Evolutionary conservation across 2,113 vertebrate genomes (phyloP).

Genomic region (Neopipo cinnamomea): DNA sequence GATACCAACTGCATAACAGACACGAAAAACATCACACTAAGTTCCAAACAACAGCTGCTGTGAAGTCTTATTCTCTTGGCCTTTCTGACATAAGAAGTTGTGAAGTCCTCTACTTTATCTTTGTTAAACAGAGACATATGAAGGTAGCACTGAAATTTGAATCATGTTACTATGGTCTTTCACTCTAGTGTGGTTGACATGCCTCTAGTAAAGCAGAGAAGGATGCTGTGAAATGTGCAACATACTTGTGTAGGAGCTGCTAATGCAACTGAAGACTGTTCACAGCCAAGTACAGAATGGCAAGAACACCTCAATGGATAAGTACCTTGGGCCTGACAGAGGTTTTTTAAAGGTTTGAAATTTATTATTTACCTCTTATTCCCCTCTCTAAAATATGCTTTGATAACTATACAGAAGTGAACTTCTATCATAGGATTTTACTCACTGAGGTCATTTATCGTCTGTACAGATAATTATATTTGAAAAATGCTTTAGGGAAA

Average conservation of each 20-base stretch:
- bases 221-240: neutral
- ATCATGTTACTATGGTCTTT: fast-evolving
- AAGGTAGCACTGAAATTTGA: neutral
- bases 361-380: neutral
- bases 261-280: neutral
- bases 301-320: neutral
- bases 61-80: neutral
- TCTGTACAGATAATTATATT: neutral
- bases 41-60: neutral
- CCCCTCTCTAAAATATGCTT: neutral
- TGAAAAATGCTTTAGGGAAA: neutral
- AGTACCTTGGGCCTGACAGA: neutral
- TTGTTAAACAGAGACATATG: neutral
- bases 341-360: neutral
- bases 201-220: neutral
- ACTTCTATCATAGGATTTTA: neutral
- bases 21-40: neutral
- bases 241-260: neutral
- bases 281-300: neutral
- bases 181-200: neutral
- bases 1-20: neutral
- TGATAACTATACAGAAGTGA: neutral
- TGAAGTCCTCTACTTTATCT: neutral
- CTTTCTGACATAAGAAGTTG: neutral
- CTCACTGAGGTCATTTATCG: neutral